These are phyloP conservation scores for Notocelia uddmanniana DNA, from an alignment of 2,888 invertebrate species.

Conservation along the genomic window DNA sequence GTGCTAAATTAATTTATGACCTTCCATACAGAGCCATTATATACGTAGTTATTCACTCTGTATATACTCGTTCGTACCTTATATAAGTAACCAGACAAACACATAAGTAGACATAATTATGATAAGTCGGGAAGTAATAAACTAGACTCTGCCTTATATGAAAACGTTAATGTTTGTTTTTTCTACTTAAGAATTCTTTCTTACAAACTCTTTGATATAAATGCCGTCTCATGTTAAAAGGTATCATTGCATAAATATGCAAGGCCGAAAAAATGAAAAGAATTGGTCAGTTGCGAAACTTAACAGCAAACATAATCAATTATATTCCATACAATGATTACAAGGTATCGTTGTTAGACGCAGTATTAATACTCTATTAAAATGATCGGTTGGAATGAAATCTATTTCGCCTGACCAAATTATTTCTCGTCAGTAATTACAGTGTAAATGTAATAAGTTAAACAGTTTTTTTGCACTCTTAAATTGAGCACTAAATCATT, in stretches of 20 bases:
- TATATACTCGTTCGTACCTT: background rate
- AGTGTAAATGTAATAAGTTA: background rate
- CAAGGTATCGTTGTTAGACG: slow-evolving; percentile 30
- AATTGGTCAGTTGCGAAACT: slow-evolving; percentile 30
- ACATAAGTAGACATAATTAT: slow-evolving; percentile 4
- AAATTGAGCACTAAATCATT: slow-evolving; percentile 1
- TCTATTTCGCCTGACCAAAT: slow-evolving; percentile 9
- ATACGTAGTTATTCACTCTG: no score
- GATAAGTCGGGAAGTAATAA: slow-evolving; percentile 26
- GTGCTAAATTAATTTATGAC: no score
- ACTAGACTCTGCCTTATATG: slow-evolving; percentile 34
- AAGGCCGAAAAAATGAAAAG: slow-evolving; percentile 18
- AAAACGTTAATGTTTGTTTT: slow-evolving; percentile 19
- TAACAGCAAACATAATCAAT: slow-evolving; percentile 24
- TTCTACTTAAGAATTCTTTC: background rate
- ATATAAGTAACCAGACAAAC: background rate
- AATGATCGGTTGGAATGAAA: slow-evolving; percentile 14
- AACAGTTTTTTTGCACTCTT: background rate
- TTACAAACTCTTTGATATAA: background rate
- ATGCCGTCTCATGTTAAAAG: slow-evolving; percentile 7
- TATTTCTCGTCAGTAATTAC: slow-evolving; percentile 20
- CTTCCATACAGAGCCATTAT: background rate
- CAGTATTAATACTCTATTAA: slow-evolving; percentile 15
- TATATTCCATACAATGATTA: slow-evolving; percentile 31
- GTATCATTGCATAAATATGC: slow-evolving; percentile 13